Conservation (phyloP, 2,888 invertebrate species). For the Disparrhopalites patrizii region DNA sequence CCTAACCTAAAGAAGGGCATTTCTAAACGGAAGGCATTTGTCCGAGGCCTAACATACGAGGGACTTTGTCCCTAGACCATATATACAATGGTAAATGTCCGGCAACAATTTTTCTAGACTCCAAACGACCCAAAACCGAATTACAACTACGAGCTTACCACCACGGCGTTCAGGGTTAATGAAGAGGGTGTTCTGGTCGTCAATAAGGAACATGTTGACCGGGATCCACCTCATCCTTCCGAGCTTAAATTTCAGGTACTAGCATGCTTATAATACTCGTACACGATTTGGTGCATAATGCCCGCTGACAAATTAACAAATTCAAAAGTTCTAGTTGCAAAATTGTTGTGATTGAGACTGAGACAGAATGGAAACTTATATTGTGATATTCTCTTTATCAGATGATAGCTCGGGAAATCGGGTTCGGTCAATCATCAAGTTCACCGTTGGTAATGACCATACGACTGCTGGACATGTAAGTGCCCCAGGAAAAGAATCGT, state of each 20-base stretch:
- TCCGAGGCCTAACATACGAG: too few species aligned
- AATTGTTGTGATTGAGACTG: neutral
- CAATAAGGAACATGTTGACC: slow-evolving; percentile 75
- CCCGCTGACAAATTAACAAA: too few species aligned
- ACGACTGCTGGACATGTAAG: slow-evolving; percentile 50
- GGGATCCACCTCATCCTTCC: slow-evolving; percentile 80
- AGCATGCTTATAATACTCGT: neutral
- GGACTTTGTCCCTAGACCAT: too few species aligned
- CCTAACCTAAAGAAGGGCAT: too few species aligned
- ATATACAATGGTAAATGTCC: too few species aligned
- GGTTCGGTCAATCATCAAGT: slow-evolving; percentile 67
- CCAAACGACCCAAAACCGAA: slow-evolving; percentile 72
- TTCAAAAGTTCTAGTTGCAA: too few species aligned
- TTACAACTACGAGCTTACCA: slow-evolving; percentile 79
- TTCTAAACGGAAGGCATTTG: too few species aligned
- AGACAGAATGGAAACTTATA: neutral
- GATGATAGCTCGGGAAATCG: slow-evolving; percentile 78
- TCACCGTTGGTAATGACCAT: slow-evolving; percentile 76
- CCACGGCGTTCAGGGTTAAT: slow-evolving; percentile 75
- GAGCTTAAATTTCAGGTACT: slow-evolving; percentile 77
- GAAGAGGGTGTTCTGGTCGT: slow-evolving; percentile 69
- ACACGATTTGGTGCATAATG: neutral
- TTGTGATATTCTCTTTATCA: slow-evolving; percentile 48
- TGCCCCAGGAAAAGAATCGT: neutral
- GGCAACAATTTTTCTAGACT: too few species aligned